Base-by-base conservation (phyloP, 2,797 vertebrate species). In the Tinamus major region DNA sequence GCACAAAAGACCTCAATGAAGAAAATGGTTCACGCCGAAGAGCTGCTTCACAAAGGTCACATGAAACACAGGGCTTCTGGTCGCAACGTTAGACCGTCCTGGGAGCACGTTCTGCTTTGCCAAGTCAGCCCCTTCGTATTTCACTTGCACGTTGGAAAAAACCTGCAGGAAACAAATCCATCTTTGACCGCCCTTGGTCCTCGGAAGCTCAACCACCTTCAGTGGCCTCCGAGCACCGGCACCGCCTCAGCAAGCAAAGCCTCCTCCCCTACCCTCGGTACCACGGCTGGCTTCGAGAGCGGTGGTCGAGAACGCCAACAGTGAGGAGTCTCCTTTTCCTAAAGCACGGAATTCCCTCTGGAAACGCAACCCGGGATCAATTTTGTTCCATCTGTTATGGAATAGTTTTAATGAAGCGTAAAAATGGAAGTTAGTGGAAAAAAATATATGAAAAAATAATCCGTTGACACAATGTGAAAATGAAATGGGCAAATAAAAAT, bases 361-460 rank as follows among this genome's bases (percentile, higher is more conserved):
- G 85, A 95, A 94, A 79, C 4, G 4, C 75, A 94, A 94, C 80
- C 79, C 16, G 58, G 80, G 83, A 95, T 91, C 93, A 94, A 80
- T 88, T 92, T 76, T 37, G 74, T 79, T 93, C 74, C 83, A 86
- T 68, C 78, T 80, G 26, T 33, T 78, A 72, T 4, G 41, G 2
- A 65, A 68, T 16, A 23, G 78, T 71, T 95, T 91, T 91, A 91
- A 86, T 90, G 88, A 87, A 90, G 75, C 79, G 85, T 85, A 93
- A 94, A 95, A 96, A 88, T 35, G 61, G 49, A 93, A 90, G 75
- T 70, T 82, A 95, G 44, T 46, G 83, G 20, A 68, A 94, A 93
- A 89, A 95, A 81, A 42, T 39, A 55, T 48, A 70, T 2, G 10
- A 70, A 86, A 92, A 92, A 90, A 90, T 79, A 95, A 90, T 77